These are phyloP conservation scores for Tetranychus truncatus DNA, from an alignment of 2,888 invertebrate species.

Conservation along the genomic window DNA sequence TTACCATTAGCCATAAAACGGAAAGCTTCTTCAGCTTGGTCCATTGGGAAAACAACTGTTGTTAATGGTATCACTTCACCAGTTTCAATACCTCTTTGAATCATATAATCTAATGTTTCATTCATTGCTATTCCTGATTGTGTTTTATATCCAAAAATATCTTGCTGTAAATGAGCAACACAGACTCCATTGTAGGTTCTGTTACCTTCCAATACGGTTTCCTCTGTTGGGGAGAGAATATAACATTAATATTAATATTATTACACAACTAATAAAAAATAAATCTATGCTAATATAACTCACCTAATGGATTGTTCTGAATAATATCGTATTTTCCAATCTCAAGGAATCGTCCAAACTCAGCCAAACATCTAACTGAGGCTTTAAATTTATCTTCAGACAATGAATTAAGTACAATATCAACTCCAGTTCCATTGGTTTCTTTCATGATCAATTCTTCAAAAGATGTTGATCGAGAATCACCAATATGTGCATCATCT, in stretches of 20 bases:
- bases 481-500: constrained; percentile 34
- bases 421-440: constrained; percentile 37
- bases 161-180: constrained; percentile 12
- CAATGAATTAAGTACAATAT: constrained; percentile 40
- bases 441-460: constrained; percentile 35
- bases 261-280: neutral
- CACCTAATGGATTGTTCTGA: constrained; percentile 36
- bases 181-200: constrained; percentile 11
- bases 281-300: neutral
- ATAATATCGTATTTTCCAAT: constrained; percentile 40
- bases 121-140: neutral
- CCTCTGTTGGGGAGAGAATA: neutral
- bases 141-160: neutral
- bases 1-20: constrained; percentile 85
- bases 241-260: neutral
- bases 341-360: constrained; percentile 39
- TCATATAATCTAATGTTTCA: neutral
- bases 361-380: constrained; percentile 37
- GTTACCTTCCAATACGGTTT: neutral
- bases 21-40: constrained; percentile 80
- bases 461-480: constrained; percentile 35
- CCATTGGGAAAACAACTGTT: constrained; percentile 60
- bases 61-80: constrained; percentile 84
- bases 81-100: constrained; percentile 53
- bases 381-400: constrained; percentile 40